Base-by-base conservation (phyloP, 2,888 invertebrate species). In the Agrotis exclamationis region DNA sequence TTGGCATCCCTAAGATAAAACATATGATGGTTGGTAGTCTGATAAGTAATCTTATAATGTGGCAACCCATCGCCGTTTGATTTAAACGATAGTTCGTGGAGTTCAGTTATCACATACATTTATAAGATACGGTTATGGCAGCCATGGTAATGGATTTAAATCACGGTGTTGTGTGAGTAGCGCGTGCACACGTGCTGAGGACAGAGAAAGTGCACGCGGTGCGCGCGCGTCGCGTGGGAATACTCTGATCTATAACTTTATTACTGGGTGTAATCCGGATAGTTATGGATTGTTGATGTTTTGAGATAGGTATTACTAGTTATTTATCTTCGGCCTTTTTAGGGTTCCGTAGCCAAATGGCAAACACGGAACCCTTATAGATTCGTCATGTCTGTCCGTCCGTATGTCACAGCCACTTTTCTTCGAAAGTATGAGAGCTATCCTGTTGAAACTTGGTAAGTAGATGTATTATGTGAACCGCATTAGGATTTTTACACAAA, bases 191-290 rank as follows among this genome's bases (percentile, higher is more conserved):
- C 39, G 39, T 39, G 75, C 67, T 57, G 76, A 64, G 54, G 75
- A 70, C 59, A 76, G 80, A 68, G 84, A 80, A 80, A 80, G 80
- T 83, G 76, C 16, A 53, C 18, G 63, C 58, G 57, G 24, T 64
- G 79, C 50, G 56, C 70, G 66, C 70, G 66, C 65, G 24, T 20
- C 39, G 39, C 84, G 84, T 70, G 80, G 65, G 70, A 70, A 80
- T 68, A 68, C 67, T 20, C 70, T 62, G 51, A 58, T 62, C 58
- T 58, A 68, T 51, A n/a, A 63, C 44, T 70, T 83, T 75, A 83
- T 65, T 83, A 68, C 45, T 57, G 20, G 71, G 67, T 50, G 28
- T 70, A 58, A 63, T 58, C 62, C 22, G 13, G n/a, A 48, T 44
- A 7, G 79, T 73, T 54, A 62, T 20, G 13, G 45, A 22, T 44